Conservation (phyloP, 2,113 vertebrate species). For the Osmerus eperlanus region DNA sequence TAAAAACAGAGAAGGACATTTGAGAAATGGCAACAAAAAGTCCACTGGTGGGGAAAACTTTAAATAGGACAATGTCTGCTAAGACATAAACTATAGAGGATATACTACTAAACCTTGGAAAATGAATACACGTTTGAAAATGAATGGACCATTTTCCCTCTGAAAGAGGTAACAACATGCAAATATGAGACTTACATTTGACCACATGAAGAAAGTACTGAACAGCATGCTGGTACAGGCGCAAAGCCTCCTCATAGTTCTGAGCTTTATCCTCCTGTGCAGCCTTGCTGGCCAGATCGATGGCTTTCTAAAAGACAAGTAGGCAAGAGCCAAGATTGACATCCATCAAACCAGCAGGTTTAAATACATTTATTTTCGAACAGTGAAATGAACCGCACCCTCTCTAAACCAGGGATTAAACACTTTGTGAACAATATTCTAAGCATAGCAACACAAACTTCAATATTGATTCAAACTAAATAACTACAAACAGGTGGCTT, state of each 20-base stretch:
- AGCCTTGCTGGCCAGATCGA: constrained; percentile 92
- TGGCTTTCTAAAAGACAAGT: constrained; percentile 85
- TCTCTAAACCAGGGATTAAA: too few species aligned
- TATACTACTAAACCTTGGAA: too few species aligned
- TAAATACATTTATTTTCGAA: background rate
- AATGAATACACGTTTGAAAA: background rate
- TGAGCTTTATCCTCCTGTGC: constrained; percentile 95
- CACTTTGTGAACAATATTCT: too few species aligned
- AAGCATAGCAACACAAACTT: too few species aligned
- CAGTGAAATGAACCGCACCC: too few species aligned
- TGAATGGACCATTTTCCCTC: background rate
- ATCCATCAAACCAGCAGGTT: background rate
- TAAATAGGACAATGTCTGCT: background rate
- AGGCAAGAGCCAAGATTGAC: constrained; percentile 1
- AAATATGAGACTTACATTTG: constrained; percentile 82
- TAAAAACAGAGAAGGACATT: constrained; percentile 17
- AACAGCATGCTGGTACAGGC: constrained; percentile 88
- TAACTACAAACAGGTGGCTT: too few species aligned
- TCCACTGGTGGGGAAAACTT: too few species aligned
- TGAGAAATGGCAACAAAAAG: constrained; percentile 32
- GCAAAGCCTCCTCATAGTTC: constrained; percentile 93
- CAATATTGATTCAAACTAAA: too few species aligned
- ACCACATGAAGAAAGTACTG: constrained; percentile 96
- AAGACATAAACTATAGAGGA: too few species aligned
- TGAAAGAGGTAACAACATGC: background rate